These are phyloP conservation scores for Rattus rattus DNA, from an alignment of 2,113 vertebrate species.

Conservation along the genomic window DNA sequence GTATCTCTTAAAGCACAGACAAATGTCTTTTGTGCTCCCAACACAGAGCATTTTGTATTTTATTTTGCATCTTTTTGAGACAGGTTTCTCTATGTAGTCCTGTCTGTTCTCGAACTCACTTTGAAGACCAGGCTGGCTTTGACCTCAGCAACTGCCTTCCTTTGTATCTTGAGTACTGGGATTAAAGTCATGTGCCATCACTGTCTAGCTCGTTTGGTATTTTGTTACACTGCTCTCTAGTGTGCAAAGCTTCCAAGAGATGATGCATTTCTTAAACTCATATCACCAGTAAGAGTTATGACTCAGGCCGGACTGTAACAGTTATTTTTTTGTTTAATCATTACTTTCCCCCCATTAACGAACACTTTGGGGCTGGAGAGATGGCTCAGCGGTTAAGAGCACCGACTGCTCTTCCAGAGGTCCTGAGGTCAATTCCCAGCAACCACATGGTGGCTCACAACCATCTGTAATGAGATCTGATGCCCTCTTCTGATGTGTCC, in stretches of 20 bases:
- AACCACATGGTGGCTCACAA: no score
- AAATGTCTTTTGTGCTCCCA: background rate
- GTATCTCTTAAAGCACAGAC: background rate
- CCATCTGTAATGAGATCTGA: no score
- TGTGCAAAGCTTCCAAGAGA: background rate
- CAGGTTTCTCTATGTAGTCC: background rate
- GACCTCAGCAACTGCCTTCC: background rate
- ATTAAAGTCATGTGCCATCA: background rate
- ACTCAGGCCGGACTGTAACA: background rate
- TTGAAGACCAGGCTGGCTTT: background rate
- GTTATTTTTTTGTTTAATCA: conserved; percentile 5
- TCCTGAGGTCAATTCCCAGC: no score
- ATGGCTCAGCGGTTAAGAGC: no score
- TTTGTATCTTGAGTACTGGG: background rate
- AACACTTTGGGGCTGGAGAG: background rate
- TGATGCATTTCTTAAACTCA: background rate
- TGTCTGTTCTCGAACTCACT: background rate
- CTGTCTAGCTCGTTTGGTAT: background rate
- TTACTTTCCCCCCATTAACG: conserved; percentile 10
- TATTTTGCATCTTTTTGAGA: background rate
- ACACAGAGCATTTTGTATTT: background rate
- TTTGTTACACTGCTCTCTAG: background rate
- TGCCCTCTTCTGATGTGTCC: no score
- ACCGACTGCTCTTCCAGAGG: no score
- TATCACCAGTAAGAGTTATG: background rate